phyloP scores from a whole-genome alignment of 2,888 invertebrate genomes.

The Megamerina dolium region DNA sequence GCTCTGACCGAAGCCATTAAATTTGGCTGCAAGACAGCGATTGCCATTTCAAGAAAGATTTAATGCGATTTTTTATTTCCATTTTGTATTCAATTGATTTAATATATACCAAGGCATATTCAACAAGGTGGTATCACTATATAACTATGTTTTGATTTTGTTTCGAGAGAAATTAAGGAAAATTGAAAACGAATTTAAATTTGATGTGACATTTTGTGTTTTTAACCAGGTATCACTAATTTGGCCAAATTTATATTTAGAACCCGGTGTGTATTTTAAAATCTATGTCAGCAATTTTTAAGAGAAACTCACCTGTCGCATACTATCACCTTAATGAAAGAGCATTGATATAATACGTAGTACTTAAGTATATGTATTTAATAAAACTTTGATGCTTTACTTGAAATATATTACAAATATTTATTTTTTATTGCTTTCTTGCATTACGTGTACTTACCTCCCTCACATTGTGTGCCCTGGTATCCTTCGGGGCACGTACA shows the following conservation, averaged over 20 bases:
- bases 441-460: conserved; percentile 56
- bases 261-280: too few relatives aligned
- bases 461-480: conserved; percentile 86
- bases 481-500: conserved; percentile 86
- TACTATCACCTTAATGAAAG: too few relatives aligned
- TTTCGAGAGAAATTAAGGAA: too few relatives aligned
- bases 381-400: neutral
- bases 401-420: neutral
- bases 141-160: conserved; percentile 1
- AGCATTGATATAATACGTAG: neutral
- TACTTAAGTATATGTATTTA: neutral
- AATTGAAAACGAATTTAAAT: too few relatives aligned
- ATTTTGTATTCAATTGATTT: neutral
- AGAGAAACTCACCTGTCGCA: too few relatives aligned
- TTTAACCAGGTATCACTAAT: too few relatives aligned
- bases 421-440: conserved; percentile 1
- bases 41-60: conserved; percentile 85
- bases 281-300: too few relatives aligned
- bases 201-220: too few relatives aligned
- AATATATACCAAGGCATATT: neutral
- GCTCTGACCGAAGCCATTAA: conserved; percentile 81
- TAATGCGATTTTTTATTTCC: conserved; percentile 37
- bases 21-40: conserved; percentile 87
- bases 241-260: too few relatives aligned
- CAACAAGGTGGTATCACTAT: neutral